A percentile compares a stretch with the other conserved stretches of the same genome.
phyloP scores from a whole-genome alignment of 2,113 vertebrate genomes.

The Cavia aperea region DNA sequence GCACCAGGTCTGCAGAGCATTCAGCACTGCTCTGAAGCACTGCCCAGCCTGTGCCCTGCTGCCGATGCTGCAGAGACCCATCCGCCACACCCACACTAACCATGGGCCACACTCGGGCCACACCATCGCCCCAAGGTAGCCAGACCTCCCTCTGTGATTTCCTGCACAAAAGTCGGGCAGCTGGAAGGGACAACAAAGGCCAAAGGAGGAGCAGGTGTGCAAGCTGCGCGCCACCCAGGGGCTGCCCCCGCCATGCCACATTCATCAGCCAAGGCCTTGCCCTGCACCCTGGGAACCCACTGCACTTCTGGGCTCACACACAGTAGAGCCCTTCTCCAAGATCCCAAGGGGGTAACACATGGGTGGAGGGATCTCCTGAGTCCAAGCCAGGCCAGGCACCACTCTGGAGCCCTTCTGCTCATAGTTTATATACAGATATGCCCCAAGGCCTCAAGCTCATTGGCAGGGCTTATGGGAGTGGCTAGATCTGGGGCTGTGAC shows the following conservation, averaged over 20 bases:
- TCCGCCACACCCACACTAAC: neutral
- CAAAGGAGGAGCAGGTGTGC: too few relatives aligned
- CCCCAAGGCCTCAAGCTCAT: neutral
- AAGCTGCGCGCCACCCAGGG: too few relatives aligned
- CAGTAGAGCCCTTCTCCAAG: neutral
- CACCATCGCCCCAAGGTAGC: neutral
- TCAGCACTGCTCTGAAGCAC: neutral
- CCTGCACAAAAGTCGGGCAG: neutral
- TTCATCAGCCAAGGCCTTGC: neutral
- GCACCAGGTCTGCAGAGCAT: neutral
- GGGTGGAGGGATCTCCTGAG: neutral
- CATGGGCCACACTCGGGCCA: neutral
- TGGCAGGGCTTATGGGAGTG: neutral
- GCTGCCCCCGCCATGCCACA: neutral
- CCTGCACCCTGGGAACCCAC: neutral
- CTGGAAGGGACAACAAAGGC: too few relatives aligned
- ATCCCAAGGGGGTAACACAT: neutral
- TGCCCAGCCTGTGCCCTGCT: neutral
- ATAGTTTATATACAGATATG: neutral
- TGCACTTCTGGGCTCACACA: neutral
- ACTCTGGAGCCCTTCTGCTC: neutral
- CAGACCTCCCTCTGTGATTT: neutral
- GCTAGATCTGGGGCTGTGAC: neutral
- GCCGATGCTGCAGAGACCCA: neutral
- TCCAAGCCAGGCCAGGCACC: neutral